These are phyloP conservation scores for Scolanthus callimorphus DNA, from an alignment of 92 coral and sea anemone species.

Conservation along the genomic window DNA sequence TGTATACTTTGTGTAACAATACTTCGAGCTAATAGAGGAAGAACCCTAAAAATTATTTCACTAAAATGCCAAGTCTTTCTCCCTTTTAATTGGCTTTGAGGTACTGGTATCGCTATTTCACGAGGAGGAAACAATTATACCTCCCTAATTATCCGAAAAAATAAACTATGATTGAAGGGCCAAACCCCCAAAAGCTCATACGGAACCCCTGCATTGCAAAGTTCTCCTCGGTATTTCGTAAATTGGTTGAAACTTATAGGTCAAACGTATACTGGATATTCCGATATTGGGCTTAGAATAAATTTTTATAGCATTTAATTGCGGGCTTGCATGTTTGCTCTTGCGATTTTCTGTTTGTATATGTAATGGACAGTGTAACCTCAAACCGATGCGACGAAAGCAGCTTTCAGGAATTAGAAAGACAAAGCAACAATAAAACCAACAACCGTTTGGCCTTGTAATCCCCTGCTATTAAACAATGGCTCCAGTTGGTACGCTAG, in stretches of 20 bases:
- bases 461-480: conserved; percentile 29
- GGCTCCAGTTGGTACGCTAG: no score
- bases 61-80: no score
- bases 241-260: no score
- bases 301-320: conserved; percentile 1
- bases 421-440: conserved; percentile 5
- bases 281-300: no score
- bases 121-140: not conserved
- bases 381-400: conserved; percentile 27
- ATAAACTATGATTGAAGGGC: no score
- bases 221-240: no score
- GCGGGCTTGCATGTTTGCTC: conserved; percentile 42
- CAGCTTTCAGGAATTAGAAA: conserved; percentile 26
- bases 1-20: conserved; percentile 12
- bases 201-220: no score
- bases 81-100: conserved; percentile 9
- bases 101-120: not conserved
- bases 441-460: conserved; percentile 3
- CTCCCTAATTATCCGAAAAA: not conserved
- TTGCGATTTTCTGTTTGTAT: conserved; percentile 39
- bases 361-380: conserved; percentile 46
- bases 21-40: not conserved
- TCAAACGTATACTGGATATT: no score
- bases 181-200: no score
- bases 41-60: conserved; percentile 7